Evolutionary conservation across 1,140 invertebrate genomes (phyloP).

Genomic region (Brachionus koreanus): DNA sequence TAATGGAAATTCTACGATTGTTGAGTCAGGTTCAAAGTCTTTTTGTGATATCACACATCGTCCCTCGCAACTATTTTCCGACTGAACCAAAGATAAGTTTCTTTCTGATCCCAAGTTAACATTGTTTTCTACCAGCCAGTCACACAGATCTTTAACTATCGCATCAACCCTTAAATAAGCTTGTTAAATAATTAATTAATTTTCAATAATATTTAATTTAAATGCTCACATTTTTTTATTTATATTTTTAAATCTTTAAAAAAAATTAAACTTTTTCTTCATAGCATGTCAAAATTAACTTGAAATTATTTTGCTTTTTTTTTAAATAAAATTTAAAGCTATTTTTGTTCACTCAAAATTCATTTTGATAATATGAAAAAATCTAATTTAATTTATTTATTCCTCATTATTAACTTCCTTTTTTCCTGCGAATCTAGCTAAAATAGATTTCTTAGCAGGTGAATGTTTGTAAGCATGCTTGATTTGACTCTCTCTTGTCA

Average conservation of each 20-base stretch:
- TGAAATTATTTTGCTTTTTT: neutral
- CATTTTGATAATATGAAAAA: too few relatives aligned
- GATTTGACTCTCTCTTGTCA: too few relatives aligned
- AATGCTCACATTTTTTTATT: neutral
- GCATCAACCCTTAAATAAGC: neutral
- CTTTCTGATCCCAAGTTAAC: neutral
- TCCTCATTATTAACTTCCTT: too few relatives aligned
- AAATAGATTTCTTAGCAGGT: too few relatives aligned
- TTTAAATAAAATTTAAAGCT: neutral
- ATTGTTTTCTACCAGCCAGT: neutral
- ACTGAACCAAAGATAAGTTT: neutral
- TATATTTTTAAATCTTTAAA: neutral
- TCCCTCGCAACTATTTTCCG: slow-evolving; percentile 10
- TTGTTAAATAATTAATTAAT: neutral
- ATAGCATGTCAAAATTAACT: neutral
- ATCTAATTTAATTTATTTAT: neutral
- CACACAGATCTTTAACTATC: neutral
- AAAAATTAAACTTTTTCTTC: neutral
- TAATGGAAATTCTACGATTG: neutral
- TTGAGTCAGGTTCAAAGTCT: neutral
- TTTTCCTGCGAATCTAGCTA: too few relatives aligned
- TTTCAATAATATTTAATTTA: neutral
- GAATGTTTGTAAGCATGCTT: too few relatives aligned
- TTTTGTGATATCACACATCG: slow-evolving; percentile 19
- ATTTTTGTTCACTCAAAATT: neutral